Conservation (phyloP, 2,888 invertebrate species). For the Drosophila ustulata region DNA sequence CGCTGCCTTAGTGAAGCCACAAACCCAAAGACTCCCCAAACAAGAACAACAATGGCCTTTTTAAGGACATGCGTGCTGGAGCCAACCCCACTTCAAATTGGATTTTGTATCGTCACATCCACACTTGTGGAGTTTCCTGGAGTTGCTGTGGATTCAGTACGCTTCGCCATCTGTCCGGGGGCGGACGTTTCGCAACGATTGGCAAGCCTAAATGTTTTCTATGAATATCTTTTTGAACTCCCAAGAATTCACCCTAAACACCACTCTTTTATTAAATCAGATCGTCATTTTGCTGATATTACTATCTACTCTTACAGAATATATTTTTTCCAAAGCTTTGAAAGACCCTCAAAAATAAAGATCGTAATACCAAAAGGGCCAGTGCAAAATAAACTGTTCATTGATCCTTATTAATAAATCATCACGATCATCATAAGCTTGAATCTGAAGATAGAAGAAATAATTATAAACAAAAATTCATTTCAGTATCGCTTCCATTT, state of each 20-base stretch:
- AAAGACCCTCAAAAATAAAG: background rate
- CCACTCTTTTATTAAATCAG: background rate
- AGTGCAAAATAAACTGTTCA: too few species aligned
- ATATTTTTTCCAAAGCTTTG: background rate
- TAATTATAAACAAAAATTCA: too few species aligned
- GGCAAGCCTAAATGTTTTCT: background rate
- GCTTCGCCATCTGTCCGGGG: slow-evolving; percentile 40
- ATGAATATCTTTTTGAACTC: background rate
- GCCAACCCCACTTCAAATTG: slow-evolving; percentile 7
- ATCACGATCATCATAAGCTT: too few species aligned
- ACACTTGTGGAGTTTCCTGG: slow-evolving; percentile 54
- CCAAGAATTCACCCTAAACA: background rate
- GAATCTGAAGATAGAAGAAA: too few species aligned
- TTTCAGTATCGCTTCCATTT: too few species aligned
- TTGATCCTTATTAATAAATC: too few species aligned
- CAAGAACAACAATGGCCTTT: slow-evolving; percentile 18
- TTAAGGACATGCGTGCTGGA: slow-evolving; percentile 76
- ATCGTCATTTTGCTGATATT: background rate
- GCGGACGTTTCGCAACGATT: slow-evolving; percentile 39
- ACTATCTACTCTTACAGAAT: too few species aligned
- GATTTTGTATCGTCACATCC: slow-evolving; percentile 1
- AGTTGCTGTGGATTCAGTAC: slow-evolving; percentile 57
- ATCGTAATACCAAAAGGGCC: too few species aligned
- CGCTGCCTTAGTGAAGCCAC: slow-evolving; percentile 63
- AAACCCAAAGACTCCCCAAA: slow-evolving; percentile 59